Evolutionary conservation across 1,140 invertebrate genomes (phyloP).

Genomic region (Achatina immaculata): DNA sequence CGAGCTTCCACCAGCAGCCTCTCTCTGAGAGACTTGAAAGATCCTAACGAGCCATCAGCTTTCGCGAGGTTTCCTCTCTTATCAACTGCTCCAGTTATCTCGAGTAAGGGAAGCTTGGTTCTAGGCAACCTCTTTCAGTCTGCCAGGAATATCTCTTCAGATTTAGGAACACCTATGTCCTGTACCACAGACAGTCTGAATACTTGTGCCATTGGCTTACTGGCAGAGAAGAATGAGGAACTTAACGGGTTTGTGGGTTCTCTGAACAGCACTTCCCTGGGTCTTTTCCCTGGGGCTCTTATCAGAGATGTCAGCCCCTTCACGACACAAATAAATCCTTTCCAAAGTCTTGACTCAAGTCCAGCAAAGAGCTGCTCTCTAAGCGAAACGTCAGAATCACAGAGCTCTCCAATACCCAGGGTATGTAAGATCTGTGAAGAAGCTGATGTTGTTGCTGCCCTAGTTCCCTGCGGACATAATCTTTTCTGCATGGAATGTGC

Average conservation of each 20-base stretch:
- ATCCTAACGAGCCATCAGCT: background rate
- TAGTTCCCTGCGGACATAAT: slow-evolving; percentile 94
- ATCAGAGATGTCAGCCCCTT: background rate
- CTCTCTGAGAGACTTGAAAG: background rate
- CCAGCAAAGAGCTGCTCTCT: slow-evolving; percentile 50
- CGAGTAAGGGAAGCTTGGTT: slow-evolving; percentile 27
- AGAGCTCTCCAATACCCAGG: slow-evolving; percentile 74
- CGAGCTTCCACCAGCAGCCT: background rate
- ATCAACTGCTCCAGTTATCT: background rate
- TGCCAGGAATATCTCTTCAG: slow-evolving; percentile 72
- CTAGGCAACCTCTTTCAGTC: slow-evolving; percentile 76
- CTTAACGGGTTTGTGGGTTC: slow-evolving; percentile 15
- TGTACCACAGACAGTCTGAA: slow-evolving; percentile 28
- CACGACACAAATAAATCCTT: slow-evolving; percentile 31
- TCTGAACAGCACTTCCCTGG: slow-evolving; percentile 20
- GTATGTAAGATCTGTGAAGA: slow-evolving; percentile 87
- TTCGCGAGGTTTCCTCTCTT: slow-evolving; percentile 29
- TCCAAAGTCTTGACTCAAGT: slow-evolving; percentile 40
- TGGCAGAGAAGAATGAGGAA: too few relatives aligned
- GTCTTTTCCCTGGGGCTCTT: background rate
- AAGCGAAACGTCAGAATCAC: slow-evolving; percentile 61
- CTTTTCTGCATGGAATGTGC: slow-evolving; percentile 94
- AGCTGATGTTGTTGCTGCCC: slow-evolving; percentile 86
- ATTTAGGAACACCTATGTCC: slow-evolving; percentile 4
- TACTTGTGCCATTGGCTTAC: too few relatives aligned